Evolutionary conservation across 53 echinoderm and acorn worm genomes (phyloP), one percentile per base, ranked within the genome.

Genomic region (Arbacia lixula): DNA sequence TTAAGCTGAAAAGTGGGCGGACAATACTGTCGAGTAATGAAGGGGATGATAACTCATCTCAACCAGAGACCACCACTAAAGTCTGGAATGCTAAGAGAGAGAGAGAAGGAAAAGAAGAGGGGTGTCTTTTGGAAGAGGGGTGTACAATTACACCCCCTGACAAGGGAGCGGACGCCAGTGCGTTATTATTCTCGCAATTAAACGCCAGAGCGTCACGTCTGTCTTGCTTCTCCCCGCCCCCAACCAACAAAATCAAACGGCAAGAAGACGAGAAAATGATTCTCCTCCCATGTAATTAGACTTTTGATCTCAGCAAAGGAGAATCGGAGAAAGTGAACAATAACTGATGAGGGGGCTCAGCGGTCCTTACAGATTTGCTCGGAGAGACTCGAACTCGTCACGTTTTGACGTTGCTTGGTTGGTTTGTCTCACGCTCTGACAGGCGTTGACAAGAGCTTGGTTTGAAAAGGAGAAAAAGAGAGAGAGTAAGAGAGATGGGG

Each of bases 171-270:
- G 71, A 43, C 71, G 71, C 71, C 71, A 71, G 41, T 5, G 29
- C 43, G 43, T 43, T 71, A 71, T 71, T 43, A 71, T 71, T 71
- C 71, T 40, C 28, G 31, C 71, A 43, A 71, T 71, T 71, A 41
- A 40, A 71, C 71, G 49, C 41, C 71, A 43, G 43, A 41, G 71
- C 43, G 71, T 71, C 71, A 71, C 38, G 38, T 71, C 30, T 28
- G 71, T 16, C 71, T 12, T 71, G 39, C 29, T 33, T 10, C 36
- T 31, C n/a, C n/a, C n/a, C n/a, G n/a, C n/a, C n/a, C n/a, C n/a
- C n/a, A n/a, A n/a, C n/a, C n/a, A n/a, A n/a, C n/a, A n/a, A n/a
- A n/a, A n/a, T n/a, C n/a, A n/a, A n/a, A n/a, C n/a, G n/a, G n/a
- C n/a, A n/a, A n/a, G n/a, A n/a, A n/a, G n/a, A n/a, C n/a, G n/a